Base-by-base conservation (phyloP, 2,888 invertebrate genomes). In the Synanthedon myopaeformis region DNA sequence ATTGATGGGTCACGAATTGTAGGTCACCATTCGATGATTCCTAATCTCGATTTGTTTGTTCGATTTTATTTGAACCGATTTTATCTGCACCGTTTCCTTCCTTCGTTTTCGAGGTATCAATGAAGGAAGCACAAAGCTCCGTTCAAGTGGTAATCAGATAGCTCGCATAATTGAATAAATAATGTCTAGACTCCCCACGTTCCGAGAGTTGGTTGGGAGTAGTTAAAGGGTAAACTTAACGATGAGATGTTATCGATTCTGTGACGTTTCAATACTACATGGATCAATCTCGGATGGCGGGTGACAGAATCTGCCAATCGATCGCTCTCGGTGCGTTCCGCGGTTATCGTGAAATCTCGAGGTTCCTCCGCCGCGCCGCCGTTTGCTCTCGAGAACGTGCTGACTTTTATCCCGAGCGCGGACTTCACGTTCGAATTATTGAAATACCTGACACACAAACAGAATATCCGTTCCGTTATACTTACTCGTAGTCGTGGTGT, bases 181-280 rank as follows among this genome's bases (percentile, higher is more conserved):
- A 77, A 84, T 82, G 76, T 69, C 58, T 59, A 61, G 62, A 60
- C 65, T 75, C 68, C 65, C 65, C 69, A 66, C 69, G 68, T 71
- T 67, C 67, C 67, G 65, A 35, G 35, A 35, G 35, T 35, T 35
- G 35, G 35, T 35, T 35, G 10, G 23, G 63, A 66, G 67, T 66
- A 59, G 67, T 65, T 70, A 70, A 72, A 69, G 66, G 70, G 69
- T 64, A 65, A 66, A 69, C 63, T 74, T 85, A 84, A 84, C 83
- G 83, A 84, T 77, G 62, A 69, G 84, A 84, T 86, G 66, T 61
- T 82, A 86, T 86, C 87, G 59, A 59, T 59, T 57, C 66, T 69
- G 70, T 82, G 87, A 86, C 86, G 79, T 83, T 87, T 87, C 87
- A 87, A 87, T 87, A 86, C 83, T 72, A 74, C 76, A 69, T 73